Conservation (phyloP, 2,797 vertebrate genomes). For the Gouania willdenowi region DNA sequence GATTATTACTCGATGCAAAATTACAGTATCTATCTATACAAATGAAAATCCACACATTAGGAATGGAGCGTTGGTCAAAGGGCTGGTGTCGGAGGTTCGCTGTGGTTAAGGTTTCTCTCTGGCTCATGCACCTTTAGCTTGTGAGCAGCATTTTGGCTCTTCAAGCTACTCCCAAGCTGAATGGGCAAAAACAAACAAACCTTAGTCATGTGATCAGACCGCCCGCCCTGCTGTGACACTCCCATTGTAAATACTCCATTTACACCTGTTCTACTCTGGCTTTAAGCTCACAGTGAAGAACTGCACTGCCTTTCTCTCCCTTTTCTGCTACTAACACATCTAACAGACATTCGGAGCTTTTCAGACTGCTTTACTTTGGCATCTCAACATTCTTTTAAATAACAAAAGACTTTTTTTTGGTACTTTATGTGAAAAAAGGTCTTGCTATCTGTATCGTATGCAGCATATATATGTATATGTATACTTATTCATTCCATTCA, state of each 20-base stretch:
- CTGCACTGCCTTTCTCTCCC: constrained; percentile 18
- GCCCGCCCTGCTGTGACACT: constrained; percentile 52
- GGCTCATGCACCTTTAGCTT: constrained; percentile 32
- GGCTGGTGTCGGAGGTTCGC: constrained; percentile 40
- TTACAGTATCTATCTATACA: too few relatives aligned
- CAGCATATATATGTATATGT: too few relatives aligned
- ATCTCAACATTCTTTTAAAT: constrained; percentile 11
- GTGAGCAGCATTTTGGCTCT: constrained; percentile 32
- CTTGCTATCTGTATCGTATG: constrained; percentile 14
- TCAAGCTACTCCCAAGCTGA: constrained; percentile 30
- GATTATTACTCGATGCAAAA: too few relatives aligned
- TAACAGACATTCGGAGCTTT: constrained; percentile 18
- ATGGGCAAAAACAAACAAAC: constrained; percentile 46
- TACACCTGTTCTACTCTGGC: constrained; percentile 23
- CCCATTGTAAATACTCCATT: constrained; percentile 67
- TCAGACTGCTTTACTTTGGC: constrained; percentile 8
- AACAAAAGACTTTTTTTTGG: constrained; percentile 30
- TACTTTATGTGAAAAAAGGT: constrained; percentile 52
- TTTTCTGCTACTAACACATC: constrained; percentile 36
- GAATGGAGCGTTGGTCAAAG: too few relatives aligned
- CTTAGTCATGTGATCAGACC: constrained; percentile 47
- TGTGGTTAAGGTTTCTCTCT: constrained; percentile 2
- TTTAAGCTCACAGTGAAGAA: constrained; percentile 17
- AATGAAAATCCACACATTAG: too few relatives aligned
- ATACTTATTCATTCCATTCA: too few relatives aligned